Conservation (phyloP, 2,797 vertebrate genomes). For the Gallinago stenura region DNA sequence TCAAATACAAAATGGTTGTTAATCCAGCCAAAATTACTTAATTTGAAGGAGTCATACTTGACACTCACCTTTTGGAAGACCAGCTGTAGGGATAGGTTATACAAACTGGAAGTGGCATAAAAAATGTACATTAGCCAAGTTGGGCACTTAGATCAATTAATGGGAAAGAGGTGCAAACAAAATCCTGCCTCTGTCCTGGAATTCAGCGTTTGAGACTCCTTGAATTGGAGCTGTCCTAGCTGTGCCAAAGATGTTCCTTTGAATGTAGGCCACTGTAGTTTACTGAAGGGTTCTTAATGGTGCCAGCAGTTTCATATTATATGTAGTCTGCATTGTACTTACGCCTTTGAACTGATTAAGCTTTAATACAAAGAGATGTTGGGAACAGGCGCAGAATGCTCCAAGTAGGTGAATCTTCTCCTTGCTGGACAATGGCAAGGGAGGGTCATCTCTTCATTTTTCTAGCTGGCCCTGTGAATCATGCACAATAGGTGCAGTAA, state of each 20-base stretch:
- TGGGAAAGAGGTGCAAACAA: neutral
- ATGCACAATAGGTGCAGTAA: rapidly evolving
- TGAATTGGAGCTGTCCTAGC: neutral
- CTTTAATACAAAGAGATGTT: neutral
- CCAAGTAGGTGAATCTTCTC: neutral
- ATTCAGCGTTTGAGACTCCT: neutral
- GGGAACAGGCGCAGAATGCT: neutral
- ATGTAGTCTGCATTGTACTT: neutral
- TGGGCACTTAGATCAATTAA: neutral
- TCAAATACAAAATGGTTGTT: neutral
- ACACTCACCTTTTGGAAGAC: neutral
- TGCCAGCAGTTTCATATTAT: neutral
- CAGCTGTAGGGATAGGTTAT: neutral
- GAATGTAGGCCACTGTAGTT: neutral
- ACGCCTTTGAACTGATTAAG: neutral
- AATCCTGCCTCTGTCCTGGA: neutral
- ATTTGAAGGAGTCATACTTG: neutral
- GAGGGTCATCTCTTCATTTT: neutral
- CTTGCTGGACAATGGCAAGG: neutral
- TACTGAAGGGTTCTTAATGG: neutral
- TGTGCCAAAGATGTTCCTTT: neutral
- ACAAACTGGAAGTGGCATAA: neutral
- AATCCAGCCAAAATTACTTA: neutral
- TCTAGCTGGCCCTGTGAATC: neutral
- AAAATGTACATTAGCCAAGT: neutral